Conservation (phyloP, 1,140 invertebrate genomes). For the Coenobita brevimanus region DNA sequence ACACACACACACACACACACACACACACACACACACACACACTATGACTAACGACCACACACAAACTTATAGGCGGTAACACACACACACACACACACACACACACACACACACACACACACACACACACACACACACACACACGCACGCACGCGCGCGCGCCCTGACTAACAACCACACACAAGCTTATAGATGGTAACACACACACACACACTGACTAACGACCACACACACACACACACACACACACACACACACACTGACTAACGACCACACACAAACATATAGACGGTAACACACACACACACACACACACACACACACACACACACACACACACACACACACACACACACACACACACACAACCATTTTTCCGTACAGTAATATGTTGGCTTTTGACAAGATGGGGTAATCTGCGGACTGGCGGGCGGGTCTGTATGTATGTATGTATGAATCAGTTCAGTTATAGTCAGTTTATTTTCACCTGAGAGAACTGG, state of each 20-base stretch:
- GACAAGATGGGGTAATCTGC: not conserved
- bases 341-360: conserved; percentile 2
- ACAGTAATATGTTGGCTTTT: not conserved
- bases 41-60: not conserved
- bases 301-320: not conserved
- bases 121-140: conserved; percentile 8
- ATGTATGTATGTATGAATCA: not conserved
- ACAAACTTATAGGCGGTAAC: not conserved
- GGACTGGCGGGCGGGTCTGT: not conserved
- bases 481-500: too few species aligned
- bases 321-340: not conserved
- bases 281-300: not conserved
- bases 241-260: conserved; percentile 14
- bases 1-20: conserved; percentile 2
- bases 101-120: conserved; percentile 10
- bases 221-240: not conserved
- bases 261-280: not conserved
- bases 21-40: conserved; percentile 3
- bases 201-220: not conserved
- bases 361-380: not conserved
- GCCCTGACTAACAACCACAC: not conserved
- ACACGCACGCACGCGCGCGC: not conserved
- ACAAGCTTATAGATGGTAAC: not conserved
- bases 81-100: not conserved
- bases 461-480: too few species aligned